These are phyloP conservation scores for Molossus molossus DNA, from an alignment of 2,797 vertebrate genomes.

Conservation along the genomic window DNA sequence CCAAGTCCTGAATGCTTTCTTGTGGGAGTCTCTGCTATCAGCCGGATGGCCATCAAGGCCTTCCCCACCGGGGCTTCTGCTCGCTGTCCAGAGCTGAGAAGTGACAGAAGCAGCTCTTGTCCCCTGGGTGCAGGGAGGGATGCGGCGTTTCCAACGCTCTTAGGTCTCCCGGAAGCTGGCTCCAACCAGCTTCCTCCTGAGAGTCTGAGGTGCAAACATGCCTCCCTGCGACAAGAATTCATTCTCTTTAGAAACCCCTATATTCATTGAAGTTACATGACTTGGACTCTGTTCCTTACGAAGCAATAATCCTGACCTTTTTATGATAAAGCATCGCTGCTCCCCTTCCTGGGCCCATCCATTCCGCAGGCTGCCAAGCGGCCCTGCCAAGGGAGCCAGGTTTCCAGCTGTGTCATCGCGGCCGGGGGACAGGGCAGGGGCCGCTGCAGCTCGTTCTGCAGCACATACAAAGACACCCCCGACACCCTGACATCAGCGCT, in stretches of 20 bases:
- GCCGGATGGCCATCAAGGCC: neutral
- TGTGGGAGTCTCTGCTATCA: neutral
- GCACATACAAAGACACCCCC: neutral
- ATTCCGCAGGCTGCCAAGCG: neutral
- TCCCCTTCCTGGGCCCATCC: neutral
- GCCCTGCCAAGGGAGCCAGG: neutral
- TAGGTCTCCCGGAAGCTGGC: neutral
- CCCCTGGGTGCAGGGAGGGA: neutral
- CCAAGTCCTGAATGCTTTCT: neutral
- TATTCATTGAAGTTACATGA: slow-evolving; percentile 13
- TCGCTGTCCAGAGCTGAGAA: rapidly evolving
- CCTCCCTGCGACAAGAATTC: neutral
- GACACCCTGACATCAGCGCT: neutral
- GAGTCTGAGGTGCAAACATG: slow-evolving; percentile 10
- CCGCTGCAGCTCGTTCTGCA: neutral
- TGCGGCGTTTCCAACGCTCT: neutral
- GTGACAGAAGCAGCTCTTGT: neutral
- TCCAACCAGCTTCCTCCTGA: neutral
- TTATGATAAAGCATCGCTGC: neutral
- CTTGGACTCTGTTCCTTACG: neutral
- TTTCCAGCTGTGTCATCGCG: neutral
- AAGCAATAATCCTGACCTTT: slow-evolving; percentile 2
- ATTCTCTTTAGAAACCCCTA: neutral
- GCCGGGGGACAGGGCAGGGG: neutral
- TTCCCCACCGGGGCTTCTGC: neutral